These are phyloP conservation scores for Drosophila tsacasi DNA, from an alignment of 1,140 invertebrate genomes.

Conservation along the genomic window DNA sequence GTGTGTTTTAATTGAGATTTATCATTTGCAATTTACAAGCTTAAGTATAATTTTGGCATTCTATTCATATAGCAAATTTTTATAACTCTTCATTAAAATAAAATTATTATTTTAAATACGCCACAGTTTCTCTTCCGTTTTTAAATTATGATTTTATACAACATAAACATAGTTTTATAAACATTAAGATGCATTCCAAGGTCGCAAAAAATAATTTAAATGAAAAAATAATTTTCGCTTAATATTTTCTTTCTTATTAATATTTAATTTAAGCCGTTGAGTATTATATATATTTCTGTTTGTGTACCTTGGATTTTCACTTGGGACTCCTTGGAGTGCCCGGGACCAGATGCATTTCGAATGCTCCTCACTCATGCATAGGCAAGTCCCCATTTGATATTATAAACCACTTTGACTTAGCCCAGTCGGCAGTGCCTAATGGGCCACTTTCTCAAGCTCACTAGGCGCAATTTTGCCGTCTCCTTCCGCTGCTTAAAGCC, in stretches of 20 bases:
- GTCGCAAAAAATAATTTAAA: not conserved
- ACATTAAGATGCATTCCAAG: not conserved
- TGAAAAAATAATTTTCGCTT: not conserved
- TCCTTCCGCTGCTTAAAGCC: constrained; percentile 56
- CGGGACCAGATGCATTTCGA: constrained; percentile 19
- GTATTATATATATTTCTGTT: not conserved
- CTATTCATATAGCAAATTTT: too few relatives aligned
- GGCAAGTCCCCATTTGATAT: constrained; percentile 21
- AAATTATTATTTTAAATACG: too few relatives aligned
- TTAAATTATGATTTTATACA: too few relatives aligned
- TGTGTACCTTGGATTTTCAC: not conserved
- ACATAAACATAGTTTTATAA: not conserved
- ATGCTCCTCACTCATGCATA: constrained; percentile 17
- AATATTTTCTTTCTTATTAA: too few relatives aligned
- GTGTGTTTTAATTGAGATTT: too few relatives aligned
- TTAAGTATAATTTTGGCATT: too few relatives aligned
- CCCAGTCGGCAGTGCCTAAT: constrained; percentile 44
- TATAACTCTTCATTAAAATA: too few relatives aligned
- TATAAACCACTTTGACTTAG: constrained; percentile 57
- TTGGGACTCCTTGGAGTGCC: not conserved
- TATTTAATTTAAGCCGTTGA: not conserved
- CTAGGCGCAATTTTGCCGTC: constrained; percentile 51
- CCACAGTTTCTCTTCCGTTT: not conserved
- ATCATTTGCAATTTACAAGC: too few relatives aligned
- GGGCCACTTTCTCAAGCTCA: constrained; percentile 61